Conservation (phyloP, 2,797 vertebrate genomes). For the Oreortyx pictus region DNA sequence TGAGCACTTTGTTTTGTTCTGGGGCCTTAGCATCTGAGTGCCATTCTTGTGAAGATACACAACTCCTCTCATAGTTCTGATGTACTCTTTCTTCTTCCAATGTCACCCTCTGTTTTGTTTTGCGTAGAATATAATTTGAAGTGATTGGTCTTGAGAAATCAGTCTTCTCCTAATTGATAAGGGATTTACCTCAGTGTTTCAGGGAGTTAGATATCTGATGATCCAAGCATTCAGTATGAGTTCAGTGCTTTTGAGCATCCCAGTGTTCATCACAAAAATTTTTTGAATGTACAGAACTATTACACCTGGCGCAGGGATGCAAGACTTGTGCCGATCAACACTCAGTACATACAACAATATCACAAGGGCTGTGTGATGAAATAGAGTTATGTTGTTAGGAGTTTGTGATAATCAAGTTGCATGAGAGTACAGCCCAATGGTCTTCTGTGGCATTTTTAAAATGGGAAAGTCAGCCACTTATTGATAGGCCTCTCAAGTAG, state of each 20-base stretch:
- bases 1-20: background rate
- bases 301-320: background rate
- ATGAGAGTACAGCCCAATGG: background rate
- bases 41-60: background rate
- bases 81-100: background rate
- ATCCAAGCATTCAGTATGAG: fast-evolving
- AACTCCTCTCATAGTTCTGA: background rate
- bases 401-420: background rate
- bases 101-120: background rate
- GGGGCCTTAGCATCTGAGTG: background rate
- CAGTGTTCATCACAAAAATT: background rate
- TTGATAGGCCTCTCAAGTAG: background rate
- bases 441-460: background rate
- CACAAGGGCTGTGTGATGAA: background rate
- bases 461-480: background rate
- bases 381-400: background rate
- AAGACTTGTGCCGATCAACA: background rate
- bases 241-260: background rate
- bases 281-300: background rate
- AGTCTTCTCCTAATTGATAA: background rate
- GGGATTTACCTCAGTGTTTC: background rate
- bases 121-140: background rate
- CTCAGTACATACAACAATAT: background rate
- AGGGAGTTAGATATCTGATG: background rate
- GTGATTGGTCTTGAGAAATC: background rate